Evolutionary conservation across 23 tunicate genomes (phyloP).

Genomic region (Ascidia mentula): DNA sequence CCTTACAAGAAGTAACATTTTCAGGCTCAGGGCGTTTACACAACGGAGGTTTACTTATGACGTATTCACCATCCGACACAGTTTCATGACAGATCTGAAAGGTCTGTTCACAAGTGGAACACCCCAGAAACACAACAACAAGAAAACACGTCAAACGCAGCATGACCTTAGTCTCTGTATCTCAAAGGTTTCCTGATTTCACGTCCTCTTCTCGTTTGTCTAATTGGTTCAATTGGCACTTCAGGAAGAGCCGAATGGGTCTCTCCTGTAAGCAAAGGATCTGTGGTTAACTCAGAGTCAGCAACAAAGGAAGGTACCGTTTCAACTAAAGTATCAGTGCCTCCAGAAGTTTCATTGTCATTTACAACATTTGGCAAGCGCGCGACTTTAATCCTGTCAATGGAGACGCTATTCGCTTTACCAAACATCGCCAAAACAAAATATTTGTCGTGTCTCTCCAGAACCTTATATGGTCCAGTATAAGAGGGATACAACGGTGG

Average conservation of each 20-base stretch:
- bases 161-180: constrained; percentile 10
- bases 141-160: not conserved
- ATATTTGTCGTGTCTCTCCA: not conserved
- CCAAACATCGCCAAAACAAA: constrained; percentile 11
- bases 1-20: not conserved
- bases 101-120: not conserved
- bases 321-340: not conserved
- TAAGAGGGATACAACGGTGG: constrained; percentile 3
- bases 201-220: not conserved
- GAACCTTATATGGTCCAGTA: constrained; percentile 5
- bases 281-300: not conserved
- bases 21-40: not conserved
- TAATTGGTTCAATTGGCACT: not conserved
- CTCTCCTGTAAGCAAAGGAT: not conserved
- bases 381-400: constrained; percentile 15
- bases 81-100: not conserved
- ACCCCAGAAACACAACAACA: not conserved
- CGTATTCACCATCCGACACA: not conserved
- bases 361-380: not conserved
- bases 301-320: not conserved
- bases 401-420: not conserved
- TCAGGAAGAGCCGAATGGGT: not conserved
- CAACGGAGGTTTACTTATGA: not conserved
- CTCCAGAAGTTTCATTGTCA: not conserved
- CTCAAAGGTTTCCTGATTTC: not conserved